Base-by-base conservation (phyloP, 2,797 vertebrate genomes). In the Hyperoplus immaculatus region DNA sequence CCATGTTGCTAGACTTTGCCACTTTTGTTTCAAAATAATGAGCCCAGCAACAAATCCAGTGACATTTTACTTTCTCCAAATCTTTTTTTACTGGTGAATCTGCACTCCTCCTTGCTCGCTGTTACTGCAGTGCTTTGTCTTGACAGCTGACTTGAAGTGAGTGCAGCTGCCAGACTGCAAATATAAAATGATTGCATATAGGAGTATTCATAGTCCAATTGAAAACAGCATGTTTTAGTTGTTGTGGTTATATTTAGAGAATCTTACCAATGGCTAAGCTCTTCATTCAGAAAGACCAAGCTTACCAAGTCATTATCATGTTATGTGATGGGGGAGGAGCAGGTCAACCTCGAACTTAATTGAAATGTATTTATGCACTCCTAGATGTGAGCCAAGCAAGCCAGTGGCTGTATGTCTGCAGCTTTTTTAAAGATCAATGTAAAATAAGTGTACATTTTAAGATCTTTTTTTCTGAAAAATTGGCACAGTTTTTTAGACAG, bases 131-230 rank as follows among this genome's bases (percentile, higher is more conserved):
- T 29, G 83, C 58, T 74, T 57, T 71, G 60, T 13, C 12, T 53
- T 54, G 29, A 69, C 56, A 75, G 80, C 50, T 81, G 64, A 4
- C 1, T 64, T 76, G 45, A 66, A 29, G 50, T 38, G 7, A 73
- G 53, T 60, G 12, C 36, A 66, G 16, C 46, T 78, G 41, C 39
- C 57, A 38, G 38, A 69, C 16, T 70, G 8, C 29, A 70, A 70
- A 72, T 47, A 51, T 43, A 67, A 64, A 72, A n/a, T 18, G 16
- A 62, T 15, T 43, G 21, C 38, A 56, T 29, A 29, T 29, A 29
- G 29, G 51, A 69, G 53, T 62, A 41, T 51, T 10, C 8, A 18
- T 9, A 16, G 38, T 81, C 36, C 51, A 55, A 77, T 38, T 58
- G 3, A 75, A 72, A 68, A 59, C 18, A 7, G 3, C 14, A 7